Conservation (phyloP, 2,113 vertebrate genomes). For the Trematomus loennbergii region DNA sequence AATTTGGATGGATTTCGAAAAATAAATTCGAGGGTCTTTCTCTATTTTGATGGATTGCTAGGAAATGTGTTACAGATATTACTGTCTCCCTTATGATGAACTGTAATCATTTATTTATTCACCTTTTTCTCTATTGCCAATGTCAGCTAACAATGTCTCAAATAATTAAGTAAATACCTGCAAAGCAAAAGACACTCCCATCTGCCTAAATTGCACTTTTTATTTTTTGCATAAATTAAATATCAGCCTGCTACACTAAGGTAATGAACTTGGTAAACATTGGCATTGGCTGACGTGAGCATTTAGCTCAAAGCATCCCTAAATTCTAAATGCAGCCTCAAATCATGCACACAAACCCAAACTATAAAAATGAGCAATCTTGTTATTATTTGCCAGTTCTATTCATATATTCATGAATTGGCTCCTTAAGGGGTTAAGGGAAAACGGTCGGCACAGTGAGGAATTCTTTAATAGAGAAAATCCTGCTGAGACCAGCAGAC, state of each 20-base stretch:
- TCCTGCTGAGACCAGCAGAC: constrained; percentile 34
- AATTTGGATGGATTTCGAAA: neutral
- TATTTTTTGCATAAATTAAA: neutral
- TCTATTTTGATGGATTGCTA: constrained; percentile 1
- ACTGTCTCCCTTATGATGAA: no score
- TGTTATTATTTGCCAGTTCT: constrained; percentile 55
- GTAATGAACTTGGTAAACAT: neutral
- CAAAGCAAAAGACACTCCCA: neutral
- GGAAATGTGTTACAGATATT: no score
- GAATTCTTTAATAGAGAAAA: constrained; percentile 52
- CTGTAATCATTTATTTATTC: no score
- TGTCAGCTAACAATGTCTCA: no score
- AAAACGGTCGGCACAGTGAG: constrained; percentile 29
- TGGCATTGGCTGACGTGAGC: neutral
- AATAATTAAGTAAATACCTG: neutral
- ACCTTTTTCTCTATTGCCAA: no score
- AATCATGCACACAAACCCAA: constrained; percentile 9
- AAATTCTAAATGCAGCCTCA: neutral
- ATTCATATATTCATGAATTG: constrained; percentile 76
- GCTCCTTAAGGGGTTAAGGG: constrained; percentile 46
- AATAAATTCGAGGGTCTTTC: no score
- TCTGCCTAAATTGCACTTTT: neutral
- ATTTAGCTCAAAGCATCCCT: neutral
- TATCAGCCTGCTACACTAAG: neutral
- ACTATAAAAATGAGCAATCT: constrained; percentile 56